Percentiles rank a stretch among this genome's conserved stretches.
Conservation (phyloP, 2,797 vertebrate genomes). For the Garrulus glandarius region DNA sequence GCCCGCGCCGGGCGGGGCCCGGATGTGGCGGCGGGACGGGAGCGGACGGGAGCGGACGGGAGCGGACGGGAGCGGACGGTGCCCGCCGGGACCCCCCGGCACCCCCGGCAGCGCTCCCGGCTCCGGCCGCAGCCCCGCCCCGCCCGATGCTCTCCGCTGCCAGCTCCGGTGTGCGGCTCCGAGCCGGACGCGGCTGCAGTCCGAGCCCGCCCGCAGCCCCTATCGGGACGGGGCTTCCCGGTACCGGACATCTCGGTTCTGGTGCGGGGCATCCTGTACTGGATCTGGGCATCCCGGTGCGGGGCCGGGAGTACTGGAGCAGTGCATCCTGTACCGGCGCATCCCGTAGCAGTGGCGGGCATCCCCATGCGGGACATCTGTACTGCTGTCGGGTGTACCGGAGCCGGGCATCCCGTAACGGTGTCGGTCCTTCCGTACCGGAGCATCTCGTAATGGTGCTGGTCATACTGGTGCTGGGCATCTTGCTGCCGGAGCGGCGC, state of each 20-base stretch:
- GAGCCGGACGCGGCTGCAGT: not conserved
- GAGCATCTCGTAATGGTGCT: not conserved
- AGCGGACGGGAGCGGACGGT: not conserved
- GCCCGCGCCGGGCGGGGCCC: not conserved
- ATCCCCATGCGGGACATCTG: not conserved
- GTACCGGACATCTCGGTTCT: not conserved
- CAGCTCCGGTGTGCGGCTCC: not conserved
- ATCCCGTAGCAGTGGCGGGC: not conserved
- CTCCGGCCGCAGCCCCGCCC: fast-evolving
- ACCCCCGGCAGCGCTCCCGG: too few relatives aligned
- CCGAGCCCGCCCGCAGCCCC: not conserved
- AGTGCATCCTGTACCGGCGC: fast-evolving
- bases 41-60: too few relatives aligned
- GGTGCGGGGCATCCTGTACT: not conserved
- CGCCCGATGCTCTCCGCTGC: not conserved
- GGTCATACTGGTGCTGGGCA: not conserved
- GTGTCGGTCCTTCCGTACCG: not conserved
- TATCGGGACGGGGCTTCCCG: not conserved
- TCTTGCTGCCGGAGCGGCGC: not conserved
- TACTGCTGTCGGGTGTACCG: not conserved
- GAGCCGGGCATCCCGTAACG: not conserved
- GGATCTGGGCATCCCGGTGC: not conserved
- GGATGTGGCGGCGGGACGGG: not conserved
- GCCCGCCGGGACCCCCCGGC: fast-evolving
- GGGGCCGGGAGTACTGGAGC: too few relatives aligned